Conservation (phyloP, 2,113 vertebrate species). For the Lophochroa leadbeateri region DNA sequence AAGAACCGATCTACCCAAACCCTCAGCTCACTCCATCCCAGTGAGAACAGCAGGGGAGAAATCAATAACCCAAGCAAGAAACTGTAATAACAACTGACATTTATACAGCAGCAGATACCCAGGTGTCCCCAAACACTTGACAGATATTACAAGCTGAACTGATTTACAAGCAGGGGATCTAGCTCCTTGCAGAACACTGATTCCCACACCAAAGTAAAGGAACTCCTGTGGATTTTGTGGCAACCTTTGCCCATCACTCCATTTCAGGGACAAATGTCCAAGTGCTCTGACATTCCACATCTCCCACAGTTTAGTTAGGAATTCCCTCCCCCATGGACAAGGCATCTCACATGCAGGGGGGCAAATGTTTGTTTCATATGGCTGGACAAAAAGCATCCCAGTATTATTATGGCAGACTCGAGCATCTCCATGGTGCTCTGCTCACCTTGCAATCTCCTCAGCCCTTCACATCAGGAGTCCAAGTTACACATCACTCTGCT, state of each 20-base stretch:
- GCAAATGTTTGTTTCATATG: not conserved
- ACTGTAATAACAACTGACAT: slow-evolving; percentile 71
- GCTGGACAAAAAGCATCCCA: not conserved
- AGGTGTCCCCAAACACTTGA: slow-evolving; percentile 65
- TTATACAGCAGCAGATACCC: slow-evolving; percentile 64
- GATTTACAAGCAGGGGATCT: slow-evolving; percentile 52
- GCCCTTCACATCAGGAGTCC: not conserved
- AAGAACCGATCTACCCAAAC: slow-evolving; percentile 23
- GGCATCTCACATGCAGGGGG: not conserved
- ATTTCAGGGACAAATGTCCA: rapidly evolving
- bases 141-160: slow-evolving; percentile 61
- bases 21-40: slow-evolving; percentile 36
- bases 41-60: slow-evolving; percentile 48
- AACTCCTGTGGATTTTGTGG: not conserved
- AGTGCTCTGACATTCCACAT: not conserved
- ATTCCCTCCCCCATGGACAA: rapidly evolving
- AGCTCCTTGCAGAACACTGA: not conserved
- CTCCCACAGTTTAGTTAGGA: rapidly evolving
- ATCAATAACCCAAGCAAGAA: slow-evolving; percentile 63
- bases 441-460: not conserved
- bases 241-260: not conserved
- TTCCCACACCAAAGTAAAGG: not conserved
- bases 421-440: not conserved
- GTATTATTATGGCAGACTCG: not conserved
- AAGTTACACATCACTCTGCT: not conserved